Evolutionary conservation across 2,113 vertebrate species (phyloP).

Genomic region (Monarcha castaneiventris): DNA sequence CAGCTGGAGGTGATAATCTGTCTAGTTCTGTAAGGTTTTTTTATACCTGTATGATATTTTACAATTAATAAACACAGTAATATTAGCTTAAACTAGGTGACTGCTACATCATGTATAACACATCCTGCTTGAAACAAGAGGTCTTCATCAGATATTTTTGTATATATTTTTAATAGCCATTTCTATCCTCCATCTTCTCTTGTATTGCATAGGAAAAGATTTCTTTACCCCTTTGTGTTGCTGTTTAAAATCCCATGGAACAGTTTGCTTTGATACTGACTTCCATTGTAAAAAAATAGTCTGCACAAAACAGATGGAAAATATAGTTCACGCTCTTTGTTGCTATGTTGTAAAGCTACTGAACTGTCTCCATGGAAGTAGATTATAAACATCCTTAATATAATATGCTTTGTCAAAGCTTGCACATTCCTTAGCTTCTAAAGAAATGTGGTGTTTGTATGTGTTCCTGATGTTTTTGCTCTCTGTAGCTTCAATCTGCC

Average conservation of each 20-base stretch:
- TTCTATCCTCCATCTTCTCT: neutral
- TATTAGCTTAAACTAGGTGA: neutral
- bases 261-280: neutral
- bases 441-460: slow-evolving; percentile 33
- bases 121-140: neutral
- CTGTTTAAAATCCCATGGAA: neutral
- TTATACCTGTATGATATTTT: neutral
- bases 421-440: slow-evolving; percentile 40
- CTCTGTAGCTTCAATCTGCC: neutral
- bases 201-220: neutral
- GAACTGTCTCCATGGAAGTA: slow-evolving; percentile 47
- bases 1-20: neutral
- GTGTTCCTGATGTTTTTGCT: slow-evolving; percentile 35
- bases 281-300: neutral
- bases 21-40: neutral
- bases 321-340: slow-evolving; percentile 10
- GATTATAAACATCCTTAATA: slow-evolving; percentile 56
- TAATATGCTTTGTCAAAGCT: slow-evolving; percentile 33
- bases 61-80: neutral
- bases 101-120: neutral
- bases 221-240: neutral
- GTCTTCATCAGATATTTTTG: neutral
- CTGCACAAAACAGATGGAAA: slow-evolving; percentile 41
- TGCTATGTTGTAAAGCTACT: slow-evolving; percentile 44
- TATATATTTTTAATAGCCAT: neutral